phyloP scores from a whole-genome alignment of 2,113 vertebrate genomes.

The Albula goreensis region DNA sequence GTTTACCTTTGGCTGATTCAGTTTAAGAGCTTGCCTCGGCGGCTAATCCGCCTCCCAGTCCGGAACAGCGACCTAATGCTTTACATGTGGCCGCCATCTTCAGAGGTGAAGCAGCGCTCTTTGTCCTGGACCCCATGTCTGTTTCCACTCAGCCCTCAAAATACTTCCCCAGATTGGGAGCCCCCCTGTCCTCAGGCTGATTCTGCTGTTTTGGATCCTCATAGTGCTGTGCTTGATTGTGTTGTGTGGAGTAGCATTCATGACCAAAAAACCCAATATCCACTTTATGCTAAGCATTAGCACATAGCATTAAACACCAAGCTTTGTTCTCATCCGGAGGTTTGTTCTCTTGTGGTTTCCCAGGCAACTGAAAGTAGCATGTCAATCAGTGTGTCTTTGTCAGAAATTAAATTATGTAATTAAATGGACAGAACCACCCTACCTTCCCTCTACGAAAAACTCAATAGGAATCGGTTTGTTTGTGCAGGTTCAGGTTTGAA shows the following conservation, averaged over 20 bases:
- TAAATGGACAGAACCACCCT: neutral
- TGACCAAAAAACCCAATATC: neutral
- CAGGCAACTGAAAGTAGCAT: neutral
- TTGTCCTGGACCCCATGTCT: constrained; percentile 57
- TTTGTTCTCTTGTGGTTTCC: neutral
- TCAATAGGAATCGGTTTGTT: neutral
- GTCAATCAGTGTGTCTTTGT: neutral
- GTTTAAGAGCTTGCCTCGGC: constrained; percentile 38
- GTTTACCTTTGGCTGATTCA: constrained; percentile 14
- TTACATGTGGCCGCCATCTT: constrained; percentile 64
- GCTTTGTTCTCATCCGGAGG: neutral
- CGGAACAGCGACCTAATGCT: constrained; percentile 59
- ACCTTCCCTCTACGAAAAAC: neutral
- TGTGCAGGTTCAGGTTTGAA: neutral
- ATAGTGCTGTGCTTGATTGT: neutral
- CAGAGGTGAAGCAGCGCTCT: constrained; percentile 52
- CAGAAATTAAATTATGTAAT: neutral
- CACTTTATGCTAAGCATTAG: neutral
- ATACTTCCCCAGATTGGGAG: constrained; percentile 48
- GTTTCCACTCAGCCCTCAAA: constrained; percentile 67
- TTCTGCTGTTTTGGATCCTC: neutral
- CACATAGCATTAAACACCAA: neutral
- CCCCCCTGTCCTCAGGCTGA: constrained; percentile 48
- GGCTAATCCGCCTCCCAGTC: constrained; percentile 58
- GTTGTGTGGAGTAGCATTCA: neutral